Conservation (phyloP, 2,797 vertebrate species). For the Acanthornis magna region DNA sequence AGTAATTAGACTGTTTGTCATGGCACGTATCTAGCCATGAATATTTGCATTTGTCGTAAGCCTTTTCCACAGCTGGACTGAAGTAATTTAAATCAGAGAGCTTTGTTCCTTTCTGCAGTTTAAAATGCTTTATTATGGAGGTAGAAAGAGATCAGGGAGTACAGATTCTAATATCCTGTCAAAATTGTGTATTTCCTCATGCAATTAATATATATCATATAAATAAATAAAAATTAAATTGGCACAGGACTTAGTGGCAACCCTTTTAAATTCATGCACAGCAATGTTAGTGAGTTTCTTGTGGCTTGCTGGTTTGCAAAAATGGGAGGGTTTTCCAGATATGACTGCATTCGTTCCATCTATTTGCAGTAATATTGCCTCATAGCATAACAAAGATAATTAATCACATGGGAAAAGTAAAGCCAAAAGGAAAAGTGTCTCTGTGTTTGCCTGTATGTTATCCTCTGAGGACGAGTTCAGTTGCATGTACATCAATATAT, state of each 20-base stretch:
- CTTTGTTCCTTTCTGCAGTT: background rate
- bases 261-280: background rate
- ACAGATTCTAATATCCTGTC: background rate
- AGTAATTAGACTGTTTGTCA: background rate
- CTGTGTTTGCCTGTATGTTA: background rate
- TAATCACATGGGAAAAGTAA: constrained; percentile 15
- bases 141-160: background rate
- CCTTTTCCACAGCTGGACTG: background rate
- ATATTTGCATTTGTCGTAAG: background rate
- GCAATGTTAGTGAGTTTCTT: background rate
- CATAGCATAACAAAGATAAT: constrained; percentile 25
- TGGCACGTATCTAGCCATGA: background rate
- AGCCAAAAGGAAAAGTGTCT: constrained; percentile 22
- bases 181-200: background rate
- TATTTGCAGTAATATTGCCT: constrained; percentile 31
- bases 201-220: background rate
- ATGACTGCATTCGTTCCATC: constrained; percentile 16
- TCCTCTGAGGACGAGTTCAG: background rate
- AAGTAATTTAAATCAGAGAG: background rate
- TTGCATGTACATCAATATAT: background rate
- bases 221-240: background rate
- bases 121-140: background rate
- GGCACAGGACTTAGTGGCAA: background rate
- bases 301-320: background rate
- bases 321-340: background rate